Evolutionary conservation across 2,113 vertebrate species (phyloP), one percentile per base, ranked within the genome.

Genomic region (Hippocampus mohnikei): DNA sequence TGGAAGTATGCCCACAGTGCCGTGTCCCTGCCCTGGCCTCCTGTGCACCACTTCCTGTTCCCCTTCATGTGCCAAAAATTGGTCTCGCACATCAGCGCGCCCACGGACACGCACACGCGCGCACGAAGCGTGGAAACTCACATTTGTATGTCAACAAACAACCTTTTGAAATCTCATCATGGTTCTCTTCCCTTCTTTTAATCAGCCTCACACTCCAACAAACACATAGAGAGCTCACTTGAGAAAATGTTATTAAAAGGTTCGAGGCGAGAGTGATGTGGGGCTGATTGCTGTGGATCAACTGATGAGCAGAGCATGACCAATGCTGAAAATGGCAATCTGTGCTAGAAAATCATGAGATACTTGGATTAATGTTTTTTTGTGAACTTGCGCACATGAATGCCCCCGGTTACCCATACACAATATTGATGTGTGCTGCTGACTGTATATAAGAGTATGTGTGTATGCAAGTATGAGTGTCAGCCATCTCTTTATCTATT

Each of bases 41-140:
- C 64, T 72, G 52, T 40, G 70, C 72, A 76, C 53, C 41, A 82
- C 79, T 82, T 86, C 85, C 88, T 84, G 79, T 88, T 68, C 29
- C 40, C 8, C n/a, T 70, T 63, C 44, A 53, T 66, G 68, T 53
- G 79, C 83, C 85, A 85, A 73, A 80, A 60, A 10, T 78, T 52
- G 23, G 21, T n/a, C 52, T 55, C 21, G 20, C 52, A 11, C 52
- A 23, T n/a, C 21, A 21, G 37, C 20, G 15, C 11, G 21, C 9
- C 23, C 48, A 65, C 61, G 66, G 59, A 63, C 44, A 71, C 53
- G 56, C 52, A 66, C 9, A 70, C 56, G 18, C 42, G 13, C 42
- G 3, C 42, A 52, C 37, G 50, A 20, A 1, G 29, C 18, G 58
- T 40, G 20, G 0, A 66, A n/a, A 70, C 41, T 61, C 66, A 10